These are phyloP conservation scores for Gordius sp. DNA, from an alignment of 2,888 invertebrate species.

Conservation along the genomic window DNA sequence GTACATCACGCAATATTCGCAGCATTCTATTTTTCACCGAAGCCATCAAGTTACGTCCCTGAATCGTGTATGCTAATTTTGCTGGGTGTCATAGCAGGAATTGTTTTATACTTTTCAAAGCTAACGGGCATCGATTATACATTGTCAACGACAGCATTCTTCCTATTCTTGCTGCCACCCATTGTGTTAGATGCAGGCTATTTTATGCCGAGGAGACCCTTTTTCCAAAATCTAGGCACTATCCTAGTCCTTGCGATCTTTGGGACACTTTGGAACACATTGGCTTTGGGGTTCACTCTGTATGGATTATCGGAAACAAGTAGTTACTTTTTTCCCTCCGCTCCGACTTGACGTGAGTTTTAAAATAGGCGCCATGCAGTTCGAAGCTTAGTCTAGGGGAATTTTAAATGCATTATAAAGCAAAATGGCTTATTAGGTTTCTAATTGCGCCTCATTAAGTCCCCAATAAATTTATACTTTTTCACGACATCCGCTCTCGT, in stretches of 20 bases:
- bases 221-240: constrained; percentile 88
- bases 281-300: constrained; percentile 30
- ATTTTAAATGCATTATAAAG: too few species aligned
- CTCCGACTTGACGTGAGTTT: too few species aligned
- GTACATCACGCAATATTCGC: too few species aligned
- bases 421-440: too few species aligned
- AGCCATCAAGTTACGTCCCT: constrained; percentile 66
- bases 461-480: too few species aligned
- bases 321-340: too few species aligned
- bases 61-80: constrained; percentile 85
- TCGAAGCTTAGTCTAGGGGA: too few species aligned
- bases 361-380: too few species aligned
- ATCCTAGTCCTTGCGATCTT: constrained; percentile 66
- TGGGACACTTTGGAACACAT: constrained; percentile 76
- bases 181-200: constrained; percentile 94
- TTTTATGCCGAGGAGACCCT: constrained; percentile 86
- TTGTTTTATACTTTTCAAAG: constrained; percentile 42
- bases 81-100: constrained; percentile 68
- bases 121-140: constrained; percentile 32
- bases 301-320: neutral
- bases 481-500: too few species aligned
- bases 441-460: too few species aligned
- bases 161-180: constrained; percentile 84
- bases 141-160: constrained; percentile 74
- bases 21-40: constrained; percentile 87